Base-by-base conservation (phyloP, 2,888 invertebrate genomes). In the Parasteatoda lunata region DNA sequence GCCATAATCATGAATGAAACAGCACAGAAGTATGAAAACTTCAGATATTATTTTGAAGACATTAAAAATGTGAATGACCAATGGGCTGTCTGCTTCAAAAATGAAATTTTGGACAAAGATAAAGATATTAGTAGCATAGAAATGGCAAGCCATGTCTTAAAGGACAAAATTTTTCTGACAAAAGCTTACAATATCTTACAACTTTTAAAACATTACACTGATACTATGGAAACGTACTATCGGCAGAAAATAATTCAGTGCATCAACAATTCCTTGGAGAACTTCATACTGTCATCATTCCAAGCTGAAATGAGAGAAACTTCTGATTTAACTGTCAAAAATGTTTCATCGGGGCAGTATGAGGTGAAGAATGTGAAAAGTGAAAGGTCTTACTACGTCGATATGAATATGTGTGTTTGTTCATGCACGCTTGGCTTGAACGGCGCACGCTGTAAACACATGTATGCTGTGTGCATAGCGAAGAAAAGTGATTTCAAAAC, bases 31-130 rank as follows among this genome's bases (percentile, higher is more conserved):
- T 88, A 88, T 71, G 81, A 77, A 48, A 77, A 79, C 5, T 88
- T 88, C 66, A 65, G 75, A 13, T 59, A 45, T 1, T 51, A 82
- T 51, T 83, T 82, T 70, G 78, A 88, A 76, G 88, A 79, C 8
- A 88, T 88, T 13, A 79, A 78, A 52, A 65, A 6, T n/a, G 45
- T 76, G 4, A 83, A 82, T 6, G 88, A 82, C 45, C 47, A 69
- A 30, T 88, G 88, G 88, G 88, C 88, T 6, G 88, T 88, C 0
- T 88, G 88, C 15, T 82, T 88, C 59, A 82, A 88, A 70, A 88
- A 88, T 66, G 83, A 88, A 71, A 88, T 88, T 51, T 52, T 88
- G 5, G 88, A 88, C 15, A 88, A 83, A 65, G 78, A 88, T 49
- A 82, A 83, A 48, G 83, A 82, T 64, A 79, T 88, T 51, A 88